Evolutionary conservation across 2,113 vertebrate species (phyloP).

Genomic region (Silurus meridionalis): DNA sequence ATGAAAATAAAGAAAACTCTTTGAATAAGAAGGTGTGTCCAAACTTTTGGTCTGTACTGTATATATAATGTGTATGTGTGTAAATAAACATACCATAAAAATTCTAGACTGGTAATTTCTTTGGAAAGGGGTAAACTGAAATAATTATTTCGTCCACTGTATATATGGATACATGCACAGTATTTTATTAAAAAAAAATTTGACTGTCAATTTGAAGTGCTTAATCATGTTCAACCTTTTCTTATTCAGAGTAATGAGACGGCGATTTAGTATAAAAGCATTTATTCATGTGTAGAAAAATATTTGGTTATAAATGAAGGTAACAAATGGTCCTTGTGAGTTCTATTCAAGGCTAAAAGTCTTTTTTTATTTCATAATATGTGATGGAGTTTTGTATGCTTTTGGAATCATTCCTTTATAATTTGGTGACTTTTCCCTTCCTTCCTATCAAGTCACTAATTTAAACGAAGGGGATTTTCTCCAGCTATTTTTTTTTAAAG

Average conservation of each 20-base stretch:
- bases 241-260: neutral
- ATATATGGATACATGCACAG: conserved; percentile 53
- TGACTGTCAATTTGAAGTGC: conserved; percentile 67
- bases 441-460: conserved; percentile 11
- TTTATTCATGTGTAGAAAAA: conserved; percentile 61
- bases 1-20: too few species aligned
- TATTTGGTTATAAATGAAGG: conserved; percentile 40
- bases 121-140: too few species aligned
- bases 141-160: too few species aligned
- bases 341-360: conserved; percentile 1
- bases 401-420: conserved; percentile 6
- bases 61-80: too few species aligned
- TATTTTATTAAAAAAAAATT: conserved; percentile 46
- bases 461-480: conserved; percentile 27
- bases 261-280: conserved; percentile 63
- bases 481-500: conserved; percentile 30
- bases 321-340: conserved; percentile 14
- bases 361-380: neutral
- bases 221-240: conserved; percentile 32
- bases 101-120: too few species aligned
- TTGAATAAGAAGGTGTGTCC: too few species aligned
- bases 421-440: conserved; percentile 29
- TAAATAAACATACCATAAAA: too few species aligned
- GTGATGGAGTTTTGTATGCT: neutral
- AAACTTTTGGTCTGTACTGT: too few species aligned